Evolutionary conservation across 2,797 vertebrate genomes (phyloP).

Genomic region (Rhinatrema bivittatum): DNA sequence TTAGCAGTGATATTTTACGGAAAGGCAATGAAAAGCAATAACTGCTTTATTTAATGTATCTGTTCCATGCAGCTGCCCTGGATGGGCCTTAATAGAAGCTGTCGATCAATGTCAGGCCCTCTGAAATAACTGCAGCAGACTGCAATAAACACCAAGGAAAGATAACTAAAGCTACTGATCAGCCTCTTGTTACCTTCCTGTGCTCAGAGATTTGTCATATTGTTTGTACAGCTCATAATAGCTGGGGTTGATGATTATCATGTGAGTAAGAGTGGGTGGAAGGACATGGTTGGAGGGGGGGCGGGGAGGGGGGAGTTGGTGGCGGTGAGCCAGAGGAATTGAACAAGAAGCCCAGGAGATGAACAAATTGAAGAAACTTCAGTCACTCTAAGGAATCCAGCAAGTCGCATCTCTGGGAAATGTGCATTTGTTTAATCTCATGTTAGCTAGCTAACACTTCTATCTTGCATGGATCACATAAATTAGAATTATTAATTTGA

Average conservation of each 20-base stretch:
- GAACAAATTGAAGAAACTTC: conserved; percentile 6
- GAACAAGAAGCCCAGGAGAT: neutral
- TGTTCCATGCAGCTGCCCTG: conserved; percentile 87
- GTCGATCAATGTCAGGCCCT: conserved; percentile 88
- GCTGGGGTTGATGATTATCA: conserved; percentile 48
- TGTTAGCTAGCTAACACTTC: neutral
- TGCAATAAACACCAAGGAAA: conserved; percentile 89
- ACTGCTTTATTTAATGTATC: conserved; percentile 96
- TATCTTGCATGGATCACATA: neutral
- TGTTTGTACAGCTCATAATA: conserved; percentile 70
- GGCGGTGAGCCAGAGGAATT: neutral
- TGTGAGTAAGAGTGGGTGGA: conserved; percentile 10
- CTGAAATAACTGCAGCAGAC: conserved; percentile 77
- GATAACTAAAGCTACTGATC: conserved; percentile 78
- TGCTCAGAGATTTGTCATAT: conserved; percentile 72
- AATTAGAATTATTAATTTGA: too few species aligned
- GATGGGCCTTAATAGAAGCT: conserved; percentile 89
- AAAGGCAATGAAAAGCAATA: conserved; percentile 95
- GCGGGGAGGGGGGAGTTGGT: neutral
- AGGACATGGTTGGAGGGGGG: conserved; percentile 5
- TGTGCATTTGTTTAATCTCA: neutral
- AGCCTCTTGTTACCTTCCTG: conserved; percentile 78
- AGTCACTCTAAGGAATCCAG: rapidly evolving
- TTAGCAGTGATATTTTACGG: conserved; percentile 88
- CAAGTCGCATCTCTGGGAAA: neutral